Base-by-base conservation (phyloP, 2,797 vertebrate genomes). In the Octomys mimax region DNA sequence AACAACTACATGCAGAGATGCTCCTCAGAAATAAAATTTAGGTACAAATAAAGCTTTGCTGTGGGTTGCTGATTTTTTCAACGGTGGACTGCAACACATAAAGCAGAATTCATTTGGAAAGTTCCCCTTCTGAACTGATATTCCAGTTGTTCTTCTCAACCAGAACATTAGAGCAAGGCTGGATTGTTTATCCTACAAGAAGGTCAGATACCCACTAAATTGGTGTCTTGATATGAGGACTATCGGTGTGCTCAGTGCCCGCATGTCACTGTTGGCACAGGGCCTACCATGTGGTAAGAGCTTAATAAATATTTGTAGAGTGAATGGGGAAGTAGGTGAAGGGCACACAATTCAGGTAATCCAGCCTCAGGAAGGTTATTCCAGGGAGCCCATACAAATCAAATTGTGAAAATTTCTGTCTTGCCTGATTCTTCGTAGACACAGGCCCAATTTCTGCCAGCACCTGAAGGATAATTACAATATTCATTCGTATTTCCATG, bases 381-480 rank as follows among this genome's bases (percentile, higher is more conserved):
- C 57, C 71, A 75, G 84, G 28, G 46, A 90, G 61, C 31, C 77
- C 57, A 52, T 42, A 94, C 49, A 93, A 94, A 95, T 85, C 57
- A 96, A 82, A 96, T 46, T 83, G 82, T 87, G 73, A 96, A 94
- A 86, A 93, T 93, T 54, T 96, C 71, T 49, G 73, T 68, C 33
- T 68, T 93, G 64, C 12, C 54, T 93, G 39, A 94, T 93, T 87
- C 82, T 93, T 31, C 70, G 22, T 80, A 95, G 95, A 66, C 68
- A 84, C 11, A 96, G 24, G 16, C 24, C 39, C 54, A 95, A 87
- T 96, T 92, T 95, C 93, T 91, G 61, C 59, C n/a, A 71, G 71
- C 61, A 77, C 59, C n/a, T 94, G 54, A 96, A 94, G 57, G 54
- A 89, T 92, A 97, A 97, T 97, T 95, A 91, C n/a, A 96, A 92